Evolutionary conservation across 2,113 vertebrate species (phyloP), one percentile per base, ranked within the genome.

Genomic region (Tautogolabrus adspersus): DNA sequence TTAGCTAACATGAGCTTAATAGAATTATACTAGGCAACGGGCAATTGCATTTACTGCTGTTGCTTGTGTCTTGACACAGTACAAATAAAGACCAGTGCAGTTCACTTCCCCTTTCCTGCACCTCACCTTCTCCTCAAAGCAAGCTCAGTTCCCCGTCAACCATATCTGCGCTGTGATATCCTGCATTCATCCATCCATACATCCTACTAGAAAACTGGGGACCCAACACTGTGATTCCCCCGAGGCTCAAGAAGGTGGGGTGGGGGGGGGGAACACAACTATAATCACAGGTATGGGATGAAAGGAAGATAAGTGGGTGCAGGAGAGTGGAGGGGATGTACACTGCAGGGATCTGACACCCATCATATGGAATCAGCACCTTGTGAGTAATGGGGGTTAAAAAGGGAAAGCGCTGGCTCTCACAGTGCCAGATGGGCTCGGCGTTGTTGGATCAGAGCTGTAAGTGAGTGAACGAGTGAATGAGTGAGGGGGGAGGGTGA

Each of bases 361-460:
- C 58, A 78, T 91, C 89, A 87, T 92, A 92, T 88, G 85, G 85
- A 91, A 88, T 88, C 87, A 85, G 79, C 81, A 79, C 79, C 83
- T 88, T 55, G 72, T 89, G 81, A 89, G 80, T 87, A 90, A 91
- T 84, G 84, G 86, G 67, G 87, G 87, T 91, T 90, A 89, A 88
- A 88, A 89, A 84, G 81, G 81, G 77, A 89, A 75, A 85, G 83
- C 42, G 5, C 68, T 66, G 47, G 56, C 81, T 81, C 62, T 76
- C 77, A 66, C 82, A 0, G 54, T 55, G 72, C 87, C 88, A 91
- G 91, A 88, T 86, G 84, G 85, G 72, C 67, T 84, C 0, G 26
- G 47, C 64, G 64, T 77, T 18, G 83, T 74, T 58, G 79, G 70
- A 75, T 72, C 34, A 1, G 68, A 62, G 80, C 46, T 44, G 67